Base-by-base conservation (phyloP, 2,797 vertebrate genomes). In the Semotilus atromaculatus region DNA sequence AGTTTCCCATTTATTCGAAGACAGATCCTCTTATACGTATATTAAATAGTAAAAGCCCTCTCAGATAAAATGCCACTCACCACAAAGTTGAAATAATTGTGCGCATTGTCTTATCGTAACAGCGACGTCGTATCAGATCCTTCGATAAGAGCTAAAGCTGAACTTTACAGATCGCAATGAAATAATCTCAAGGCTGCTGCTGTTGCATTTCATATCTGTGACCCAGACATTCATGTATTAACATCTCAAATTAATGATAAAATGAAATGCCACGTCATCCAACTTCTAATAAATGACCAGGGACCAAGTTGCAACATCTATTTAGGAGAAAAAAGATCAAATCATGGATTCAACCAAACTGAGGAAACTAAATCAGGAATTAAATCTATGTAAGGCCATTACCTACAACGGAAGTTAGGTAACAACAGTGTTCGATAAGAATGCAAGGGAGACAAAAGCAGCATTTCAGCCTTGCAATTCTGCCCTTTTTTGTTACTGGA, bases 401-500 rank as follows among this genome's bases (percentile, higher is more conserved):
- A 73, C 60, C 53, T 55, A 74, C 11, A 78, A 55, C 10, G 14
- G 19, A 51, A 51, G 80, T 80, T 82, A 53, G 77, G 62, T 67
- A 88, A 86, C n/a, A 80, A 74, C 21, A 23, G 58, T 68, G 64
- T 83, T 86, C 66, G 3, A 43, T 62, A 83, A 73, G 23, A 75
- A 34, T 7, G 58, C 34, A 73, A 88, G 29, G 18, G 31, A 72
- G 51, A 74, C 13, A 23, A 18, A 70, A 72, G 82, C 53, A 83
- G 81, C 60, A 21, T 55, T 82, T 38, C 45, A 43, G 55, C 48
- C 71, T 81, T 70, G 51, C 81, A 55, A 34, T 53, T 34, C 38
- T 38, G 48, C 81, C 71, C 55, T 23, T 80, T 81, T 23, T 34
- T 62, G 80, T 83, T 70, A 78, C n/a, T 58, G 10, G 19, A 70